Conservation (phyloP, 2,888 invertebrate species). For the Aproaerema taeniolella region DNA sequence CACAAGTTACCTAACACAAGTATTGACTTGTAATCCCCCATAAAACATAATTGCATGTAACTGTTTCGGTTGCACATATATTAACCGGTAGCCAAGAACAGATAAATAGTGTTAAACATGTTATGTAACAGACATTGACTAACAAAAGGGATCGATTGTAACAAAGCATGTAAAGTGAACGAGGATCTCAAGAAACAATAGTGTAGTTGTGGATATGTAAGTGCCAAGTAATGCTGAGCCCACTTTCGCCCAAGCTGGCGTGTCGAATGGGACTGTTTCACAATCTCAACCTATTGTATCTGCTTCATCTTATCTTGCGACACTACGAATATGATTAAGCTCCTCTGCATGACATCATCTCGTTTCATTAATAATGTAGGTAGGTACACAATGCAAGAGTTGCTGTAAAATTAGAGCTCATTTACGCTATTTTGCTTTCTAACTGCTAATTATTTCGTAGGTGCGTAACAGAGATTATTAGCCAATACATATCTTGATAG, state of each 20-base stretch:
- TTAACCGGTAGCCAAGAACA: background rate
- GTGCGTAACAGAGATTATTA: background rate
- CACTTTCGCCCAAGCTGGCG: conserved; percentile 71
- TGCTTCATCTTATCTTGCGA: conserved; percentile 66
- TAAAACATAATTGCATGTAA: conserved; percentile 4
- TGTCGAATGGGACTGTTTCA: conserved; percentile 64
- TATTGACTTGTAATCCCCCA: too few relatives aligned
- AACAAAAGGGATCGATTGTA: conserved; percentile 29
- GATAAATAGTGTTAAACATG: background rate
- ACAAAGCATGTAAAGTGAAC: conserved; percentile 44
- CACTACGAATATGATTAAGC: conserved; percentile 70
- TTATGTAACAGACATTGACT: conserved; percentile 13
- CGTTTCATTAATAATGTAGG: conserved; percentile 27
- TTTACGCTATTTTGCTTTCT: background rate
- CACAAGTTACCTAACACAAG: too few relatives aligned
- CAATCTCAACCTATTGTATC: conserved; percentile 67
- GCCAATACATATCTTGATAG: too few relatives aligned
- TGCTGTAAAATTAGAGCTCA: conserved; percentile 2
- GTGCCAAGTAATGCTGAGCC: conserved; percentile 47
- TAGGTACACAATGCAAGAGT: background rate
- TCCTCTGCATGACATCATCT: conserved; percentile 60
- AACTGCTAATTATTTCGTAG: background rate
- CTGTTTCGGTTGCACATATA: background rate
- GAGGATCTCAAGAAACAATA: conserved; percentile 56
- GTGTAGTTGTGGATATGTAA: conserved; percentile 44